phyloP scores from a whole-genome alignment of 2,797 vertebrate genomes.

The Syngnathus rostellatus region DNA sequence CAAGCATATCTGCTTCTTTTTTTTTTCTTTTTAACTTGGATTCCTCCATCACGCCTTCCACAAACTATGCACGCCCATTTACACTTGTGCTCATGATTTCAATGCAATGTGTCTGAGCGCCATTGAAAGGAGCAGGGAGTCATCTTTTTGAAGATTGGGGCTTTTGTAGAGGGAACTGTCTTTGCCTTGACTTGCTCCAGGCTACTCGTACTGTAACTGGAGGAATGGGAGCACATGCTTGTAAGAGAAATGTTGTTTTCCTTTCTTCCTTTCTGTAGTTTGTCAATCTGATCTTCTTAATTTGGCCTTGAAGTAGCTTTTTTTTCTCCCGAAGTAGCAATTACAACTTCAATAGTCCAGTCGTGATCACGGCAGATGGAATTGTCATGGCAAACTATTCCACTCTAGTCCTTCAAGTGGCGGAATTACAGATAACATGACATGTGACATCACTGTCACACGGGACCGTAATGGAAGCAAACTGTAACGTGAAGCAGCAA shows the following conservation, averaged over 20 bases:
- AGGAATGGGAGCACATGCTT: conserved; percentile 23
- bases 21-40: conserved; percentile 3
- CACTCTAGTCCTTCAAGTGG: not conserved
- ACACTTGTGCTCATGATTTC: conserved; percentile 36
- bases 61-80: conserved; percentile 40
- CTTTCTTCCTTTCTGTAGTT: not conserved
- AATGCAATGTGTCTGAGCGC: conserved; percentile 38
- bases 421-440: not conserved
- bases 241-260: conserved; percentile 30
- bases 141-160: conserved; percentile 30
- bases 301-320: not conserved
- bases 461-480: not conserved
- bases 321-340: not conserved
- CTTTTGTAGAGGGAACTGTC: conserved; percentile 44
- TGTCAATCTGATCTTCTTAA: not conserved
- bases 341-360: not conserved
- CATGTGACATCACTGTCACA: not conserved
- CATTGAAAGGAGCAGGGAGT: conserved; percentile 40
- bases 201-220: conserved; percentile 23
- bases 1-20: conserved; percentile 33
- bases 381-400: not conserved
- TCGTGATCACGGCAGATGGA: not conserved
- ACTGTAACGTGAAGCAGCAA: not conserved
- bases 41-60: conserved; percentile 29
- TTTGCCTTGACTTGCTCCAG: conserved; percentile 32